phyloP scores from a whole-genome alignment of 2,113 vertebrate genomes.

The Misgurnus anguillicaudatus region DNA sequence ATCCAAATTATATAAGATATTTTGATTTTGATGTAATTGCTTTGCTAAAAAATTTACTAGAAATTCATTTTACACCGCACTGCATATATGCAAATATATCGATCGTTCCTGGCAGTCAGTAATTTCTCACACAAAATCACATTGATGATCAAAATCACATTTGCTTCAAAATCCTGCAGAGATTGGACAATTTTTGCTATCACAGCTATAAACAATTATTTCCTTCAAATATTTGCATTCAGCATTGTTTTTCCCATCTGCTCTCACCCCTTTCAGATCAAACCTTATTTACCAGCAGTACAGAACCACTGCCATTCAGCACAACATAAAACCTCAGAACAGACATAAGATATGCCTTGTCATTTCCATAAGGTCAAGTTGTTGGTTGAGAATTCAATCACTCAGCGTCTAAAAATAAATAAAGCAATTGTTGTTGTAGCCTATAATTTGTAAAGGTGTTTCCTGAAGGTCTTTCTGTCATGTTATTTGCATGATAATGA shows the following conservation, averaged over 20 bases:
- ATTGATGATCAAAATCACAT: no score
- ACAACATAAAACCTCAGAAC: not conserved
- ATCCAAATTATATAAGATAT: not conserved
- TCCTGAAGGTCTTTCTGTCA: constrained; percentile 22
- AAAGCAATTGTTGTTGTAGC: not conserved
- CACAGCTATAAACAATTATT: no score
- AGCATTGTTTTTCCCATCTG: no score
- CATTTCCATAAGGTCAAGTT: constrained; percentile 24
- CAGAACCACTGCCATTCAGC: not conserved
- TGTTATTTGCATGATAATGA: constrained; percentile 9
- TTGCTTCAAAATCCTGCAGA: no score
- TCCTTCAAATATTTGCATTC: no score
- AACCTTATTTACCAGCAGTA: not conserved
- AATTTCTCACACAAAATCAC: no score
- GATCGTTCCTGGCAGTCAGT: no score
- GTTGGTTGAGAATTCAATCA: constrained; percentile 26
- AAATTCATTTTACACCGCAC: not conserved
- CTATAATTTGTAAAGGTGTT: constrained; percentile 3
- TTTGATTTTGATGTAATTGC: no score
- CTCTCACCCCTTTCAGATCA: no score
- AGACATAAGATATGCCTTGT: not conserved
- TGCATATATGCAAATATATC: no score
- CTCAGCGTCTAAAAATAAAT: constrained; percentile 19
- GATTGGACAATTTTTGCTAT: no score
- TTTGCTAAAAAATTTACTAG: no score